Percentiles rank a stretch among this genome's conserved stretches.
Conservation (phyloP, 2,113 vertebrate species). For the Salvelinus alpinus region DNA sequence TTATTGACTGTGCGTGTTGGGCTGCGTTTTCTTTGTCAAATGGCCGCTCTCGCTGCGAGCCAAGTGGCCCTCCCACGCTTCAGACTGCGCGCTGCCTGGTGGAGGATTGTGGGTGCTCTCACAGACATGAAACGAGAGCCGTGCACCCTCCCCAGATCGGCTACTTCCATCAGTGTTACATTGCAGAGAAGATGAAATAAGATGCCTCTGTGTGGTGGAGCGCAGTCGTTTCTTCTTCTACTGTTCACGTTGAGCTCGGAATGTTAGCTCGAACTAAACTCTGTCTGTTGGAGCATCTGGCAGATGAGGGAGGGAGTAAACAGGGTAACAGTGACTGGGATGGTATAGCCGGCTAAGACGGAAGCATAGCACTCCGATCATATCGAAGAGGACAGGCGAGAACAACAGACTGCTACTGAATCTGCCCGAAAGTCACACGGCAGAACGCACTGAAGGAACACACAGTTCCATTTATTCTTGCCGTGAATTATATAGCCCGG, state of each 20-base stretch:
- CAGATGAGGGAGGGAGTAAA: neutral
- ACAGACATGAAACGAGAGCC: conserved; percentile 9
- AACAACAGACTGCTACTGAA: neutral
- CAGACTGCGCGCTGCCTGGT: neutral
- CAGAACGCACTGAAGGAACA: neutral
- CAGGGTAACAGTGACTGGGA: neutral
- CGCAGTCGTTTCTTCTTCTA: neutral
- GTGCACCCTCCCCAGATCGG: conserved; percentile 46
- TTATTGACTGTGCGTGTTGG: conserved; percentile 35
- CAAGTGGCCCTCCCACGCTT: conserved; percentile 51
- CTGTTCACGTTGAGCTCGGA: neutral
- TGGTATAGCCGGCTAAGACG: neutral
- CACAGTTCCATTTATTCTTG: neutral
- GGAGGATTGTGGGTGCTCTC: conserved; percentile 28
- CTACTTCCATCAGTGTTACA: conserved; percentile 38
- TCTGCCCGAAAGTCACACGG: neutral
- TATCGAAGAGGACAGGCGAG: neutral
- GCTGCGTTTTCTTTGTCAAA: conserved; percentile 27
- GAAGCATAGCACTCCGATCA: neutral
- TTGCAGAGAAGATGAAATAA: conserved; percentile 34
- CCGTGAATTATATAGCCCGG: neutral
- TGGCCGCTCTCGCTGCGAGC: conserved; percentile 33
- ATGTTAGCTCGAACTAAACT: neutral
- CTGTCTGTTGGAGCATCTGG: neutral
- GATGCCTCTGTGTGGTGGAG: neutral